These are phyloP conservation scores for Sarcophaga carnaria DNA, from an alignment of 2,888 invertebrate genomes.

Conservation along the genomic window DNA sequence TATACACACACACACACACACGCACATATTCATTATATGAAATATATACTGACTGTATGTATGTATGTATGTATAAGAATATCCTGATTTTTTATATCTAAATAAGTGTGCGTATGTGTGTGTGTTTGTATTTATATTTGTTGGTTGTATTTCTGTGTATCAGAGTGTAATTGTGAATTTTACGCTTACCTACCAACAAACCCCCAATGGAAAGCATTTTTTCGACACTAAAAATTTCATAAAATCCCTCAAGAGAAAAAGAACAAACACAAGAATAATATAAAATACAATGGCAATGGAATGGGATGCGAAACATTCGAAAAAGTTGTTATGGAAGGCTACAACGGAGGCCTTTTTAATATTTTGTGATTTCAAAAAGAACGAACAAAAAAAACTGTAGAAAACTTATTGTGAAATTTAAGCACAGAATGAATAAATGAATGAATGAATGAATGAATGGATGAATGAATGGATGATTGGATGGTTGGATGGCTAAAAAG, in stretches of 20 bases:
- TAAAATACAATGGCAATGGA: background rate
- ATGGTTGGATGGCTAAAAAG: too few species aligned
- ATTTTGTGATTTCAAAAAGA: conserved; percentile 32
- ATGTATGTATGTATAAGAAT: conserved; percentile 7
- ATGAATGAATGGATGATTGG: too few species aligned
- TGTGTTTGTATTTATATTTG: background rate
- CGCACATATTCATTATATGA: conserved; percentile 39
- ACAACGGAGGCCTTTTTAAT: conserved; percentile 49
- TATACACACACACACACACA: conserved; percentile 60
- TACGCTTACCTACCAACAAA: conserved; percentile 80
- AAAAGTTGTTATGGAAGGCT: conserved; percentile 66
- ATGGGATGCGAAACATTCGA: conserved; percentile 6
- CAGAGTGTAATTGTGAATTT: conserved; percentile 78
- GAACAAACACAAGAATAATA: background rate
- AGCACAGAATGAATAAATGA: conserved; percentile 19
- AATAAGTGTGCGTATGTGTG: background rate
- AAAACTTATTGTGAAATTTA: conserved; percentile 59
- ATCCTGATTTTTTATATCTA: background rate
- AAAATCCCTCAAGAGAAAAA: conserved; percentile 29
- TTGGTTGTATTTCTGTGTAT: conserved; percentile 20
- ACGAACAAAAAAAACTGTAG: background rate
- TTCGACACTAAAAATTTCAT: conserved; percentile 67
- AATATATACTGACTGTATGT: background rate
- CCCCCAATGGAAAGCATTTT: conserved; percentile 76
- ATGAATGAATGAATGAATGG: background rate